Evolutionary conservation across 2,113 vertebrate species (phyloP).

Genomic region (Baryphthengus martii): DNA sequence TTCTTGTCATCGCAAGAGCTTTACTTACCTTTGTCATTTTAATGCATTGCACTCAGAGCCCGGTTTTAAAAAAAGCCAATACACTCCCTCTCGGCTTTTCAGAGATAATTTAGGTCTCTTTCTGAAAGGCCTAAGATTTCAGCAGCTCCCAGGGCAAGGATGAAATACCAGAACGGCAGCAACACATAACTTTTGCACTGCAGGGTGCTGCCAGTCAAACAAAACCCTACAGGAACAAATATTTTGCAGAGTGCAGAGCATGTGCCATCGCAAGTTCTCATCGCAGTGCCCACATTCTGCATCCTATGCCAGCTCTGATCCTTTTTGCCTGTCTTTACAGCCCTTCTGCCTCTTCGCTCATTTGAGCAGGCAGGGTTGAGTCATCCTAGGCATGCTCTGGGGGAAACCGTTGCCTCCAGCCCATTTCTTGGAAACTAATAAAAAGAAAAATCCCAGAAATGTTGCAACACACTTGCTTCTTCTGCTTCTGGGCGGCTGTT

Average conservation of each 20-base stretch:
- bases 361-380: background rate
- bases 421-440: conserved; percentile 54
- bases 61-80: background rate
- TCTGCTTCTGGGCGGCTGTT: background rate
- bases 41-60: conserved; percentile 29
- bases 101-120: background rate
- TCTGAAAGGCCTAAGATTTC: conserved; percentile 26
- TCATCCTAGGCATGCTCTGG: conserved; percentile 28
- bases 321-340: background rate
- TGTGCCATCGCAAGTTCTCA: background rate
- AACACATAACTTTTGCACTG: background rate
- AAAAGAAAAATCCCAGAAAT: background rate
- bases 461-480: background rate
- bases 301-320: background rate
- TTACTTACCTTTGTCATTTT: conserved; percentile 57
- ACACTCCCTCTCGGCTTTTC: background rate
- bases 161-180: background rate
- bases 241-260: background rate
- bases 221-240: background rate
- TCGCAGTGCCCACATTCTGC: background rate
- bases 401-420: conserved; percentile 35
- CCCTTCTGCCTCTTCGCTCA: background rate
- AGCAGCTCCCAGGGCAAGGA: background rate
- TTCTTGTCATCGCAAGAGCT: conserved; percentile 51
- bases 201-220: background rate